A percentile compares a stretch with the other conserved stretches of the same genome.
Conservation (phyloP, 2,113 vertebrate species). For the Hydrochoerus hydrochaeris region DNA sequence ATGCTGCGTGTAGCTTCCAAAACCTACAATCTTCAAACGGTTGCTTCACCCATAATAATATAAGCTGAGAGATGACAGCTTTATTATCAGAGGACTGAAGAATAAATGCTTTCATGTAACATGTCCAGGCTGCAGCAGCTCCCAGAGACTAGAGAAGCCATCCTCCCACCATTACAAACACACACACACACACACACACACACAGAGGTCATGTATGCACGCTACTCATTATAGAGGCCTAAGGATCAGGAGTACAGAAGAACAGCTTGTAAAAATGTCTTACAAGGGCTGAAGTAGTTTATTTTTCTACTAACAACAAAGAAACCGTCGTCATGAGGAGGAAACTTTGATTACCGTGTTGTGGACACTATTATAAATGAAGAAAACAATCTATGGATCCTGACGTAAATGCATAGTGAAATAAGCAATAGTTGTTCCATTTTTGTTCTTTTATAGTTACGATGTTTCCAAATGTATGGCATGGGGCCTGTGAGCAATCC, state of each 20-base stretch:
- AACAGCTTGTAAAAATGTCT: not conserved
- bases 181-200: not conserved
- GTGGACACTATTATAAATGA: not conserved
- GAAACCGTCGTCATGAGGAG: not conserved
- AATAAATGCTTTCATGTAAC: not conserved
- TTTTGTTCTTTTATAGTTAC: not conserved
- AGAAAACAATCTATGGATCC: not conserved
- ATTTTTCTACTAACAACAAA: conserved; percentile 30
- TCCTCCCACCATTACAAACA: not conserved
- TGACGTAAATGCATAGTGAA: not conserved
- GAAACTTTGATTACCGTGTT: not conserved
- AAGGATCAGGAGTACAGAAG: not conserved
- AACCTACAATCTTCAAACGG: not conserved
- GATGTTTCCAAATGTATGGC: not conserved
- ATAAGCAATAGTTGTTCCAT: not conserved
- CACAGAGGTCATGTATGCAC: not conserved
- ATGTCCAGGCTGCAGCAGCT: not conserved
- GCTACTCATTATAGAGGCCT: not conserved
- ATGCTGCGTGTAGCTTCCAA: not conserved
- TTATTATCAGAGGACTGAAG: not conserved
- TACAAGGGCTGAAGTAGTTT: not conserved
- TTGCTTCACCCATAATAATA: not conserved
- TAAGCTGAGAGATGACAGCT: not conserved
- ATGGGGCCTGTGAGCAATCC: not conserved
- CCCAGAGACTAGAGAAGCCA: not conserved